Conservation (phyloP, 2,113 vertebrate species). For the Lepisosteus osseus region DNA sequence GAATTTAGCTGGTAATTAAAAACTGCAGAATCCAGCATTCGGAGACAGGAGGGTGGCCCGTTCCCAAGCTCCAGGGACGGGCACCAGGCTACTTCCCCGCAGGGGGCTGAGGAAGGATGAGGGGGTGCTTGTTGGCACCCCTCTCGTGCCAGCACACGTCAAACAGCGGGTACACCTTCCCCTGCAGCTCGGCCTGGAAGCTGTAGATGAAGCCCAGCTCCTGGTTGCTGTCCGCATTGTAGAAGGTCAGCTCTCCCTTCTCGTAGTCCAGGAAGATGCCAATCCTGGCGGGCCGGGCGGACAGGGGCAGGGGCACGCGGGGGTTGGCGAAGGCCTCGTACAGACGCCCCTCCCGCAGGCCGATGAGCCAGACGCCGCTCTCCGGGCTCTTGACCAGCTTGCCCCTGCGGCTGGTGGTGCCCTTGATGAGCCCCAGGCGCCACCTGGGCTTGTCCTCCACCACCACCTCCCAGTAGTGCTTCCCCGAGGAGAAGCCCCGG, state of each 20-base stretch:
- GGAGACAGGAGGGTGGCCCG: too few species aligned
- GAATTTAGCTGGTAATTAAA: too few species aligned
- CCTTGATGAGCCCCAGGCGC: slow-evolving; percentile 75
- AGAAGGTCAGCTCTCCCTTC: slow-evolving; percentile 70
- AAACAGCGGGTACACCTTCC: slow-evolving; percentile 78
- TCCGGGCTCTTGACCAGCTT: slow-evolving; percentile 75
- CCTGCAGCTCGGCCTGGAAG: slow-evolving; percentile 76
- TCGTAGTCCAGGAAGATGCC: slow-evolving; percentile 78
- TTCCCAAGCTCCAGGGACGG: too few species aligned
- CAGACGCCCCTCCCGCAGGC: slow-evolving; percentile 71
- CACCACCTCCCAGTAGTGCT: slow-evolving; percentile 81
- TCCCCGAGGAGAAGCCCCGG: slow-evolving; percentile 75
- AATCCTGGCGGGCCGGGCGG: slow-evolving; percentile 49
- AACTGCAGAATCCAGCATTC: too few species aligned
- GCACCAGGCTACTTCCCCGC: slow-evolving; percentile 7
- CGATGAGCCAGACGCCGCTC: slow-evolving; percentile 72
- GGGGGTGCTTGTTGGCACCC: slow-evolving; percentile 64
- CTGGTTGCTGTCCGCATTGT: slow-evolving; percentile 59
- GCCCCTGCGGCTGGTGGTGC: slow-evolving; percentile 66
- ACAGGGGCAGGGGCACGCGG: slow-evolving; percentile 54
- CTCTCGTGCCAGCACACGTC: slow-evolving; percentile 78
- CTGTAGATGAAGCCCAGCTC: slow-evolving; percentile 72
- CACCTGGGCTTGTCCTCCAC: slow-evolving; percentile 76
- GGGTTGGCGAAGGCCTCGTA: slow-evolving; percentile 73
- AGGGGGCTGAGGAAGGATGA: slow-evolving; percentile 52